These are phyloP conservation scores for Eilema depressum DNA, from an alignment of 2,888 invertebrate genomes.

Conservation along the genomic window DNA sequence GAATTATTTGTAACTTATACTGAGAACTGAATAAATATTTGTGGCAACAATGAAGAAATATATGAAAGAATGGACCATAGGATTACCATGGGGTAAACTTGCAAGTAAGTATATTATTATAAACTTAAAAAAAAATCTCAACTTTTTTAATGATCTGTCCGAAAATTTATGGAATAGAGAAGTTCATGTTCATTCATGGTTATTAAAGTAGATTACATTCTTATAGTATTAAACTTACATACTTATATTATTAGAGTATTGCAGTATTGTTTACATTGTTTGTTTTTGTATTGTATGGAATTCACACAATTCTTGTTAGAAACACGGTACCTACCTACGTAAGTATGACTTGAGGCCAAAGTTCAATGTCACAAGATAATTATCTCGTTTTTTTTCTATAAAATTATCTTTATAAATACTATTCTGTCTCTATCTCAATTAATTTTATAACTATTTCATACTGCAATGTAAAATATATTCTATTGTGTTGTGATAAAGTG, in stretches of 20 bases:
- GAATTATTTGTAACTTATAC: not conserved
- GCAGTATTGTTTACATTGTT: too few species aligned
- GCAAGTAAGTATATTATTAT: constrained; percentile 21
- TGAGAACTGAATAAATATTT: not conserved
- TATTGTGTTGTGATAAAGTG: not conserved
- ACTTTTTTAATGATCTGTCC: too few species aligned
- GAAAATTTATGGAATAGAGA: too few species aligned
- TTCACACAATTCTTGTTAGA: not conserved
- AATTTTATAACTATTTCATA: not conserved
- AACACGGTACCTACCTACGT: too few species aligned
- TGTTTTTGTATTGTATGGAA: too few species aligned
- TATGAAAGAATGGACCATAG: constrained; percentile 20
- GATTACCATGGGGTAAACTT: constrained; percentile 34
- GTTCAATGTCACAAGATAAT: not conserved
- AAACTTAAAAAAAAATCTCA: too few species aligned
- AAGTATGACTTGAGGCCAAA: not conserved
- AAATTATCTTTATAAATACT: not conserved
- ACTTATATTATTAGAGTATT: too few species aligned
- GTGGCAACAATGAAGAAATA: constrained; percentile 9
- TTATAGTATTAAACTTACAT: too few species aligned
- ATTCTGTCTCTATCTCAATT: too few species aligned
- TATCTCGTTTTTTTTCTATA: not conserved
- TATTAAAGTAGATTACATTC: too few species aligned
- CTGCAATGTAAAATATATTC: not conserved
- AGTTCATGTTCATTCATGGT: not conserved